Percentiles rank a stretch among this genome's conserved stretches.
phyloP scores from a whole-genome alignment of 2,113 vertebrate genomes.

The Gambusia holbrooki region DNA sequence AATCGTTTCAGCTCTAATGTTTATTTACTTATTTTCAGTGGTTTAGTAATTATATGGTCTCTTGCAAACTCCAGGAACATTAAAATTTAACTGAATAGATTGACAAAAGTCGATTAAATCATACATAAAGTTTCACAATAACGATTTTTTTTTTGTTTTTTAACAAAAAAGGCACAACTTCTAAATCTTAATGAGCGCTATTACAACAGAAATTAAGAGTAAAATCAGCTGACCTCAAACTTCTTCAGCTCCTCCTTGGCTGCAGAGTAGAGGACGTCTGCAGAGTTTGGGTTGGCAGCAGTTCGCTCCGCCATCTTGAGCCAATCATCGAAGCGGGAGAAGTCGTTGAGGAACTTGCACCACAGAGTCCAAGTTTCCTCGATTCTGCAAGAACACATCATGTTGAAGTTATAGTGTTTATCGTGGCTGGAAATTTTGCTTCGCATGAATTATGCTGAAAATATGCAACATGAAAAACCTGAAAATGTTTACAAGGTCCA shows the following conservation, averaged over 20 bases:
- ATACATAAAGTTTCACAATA: too few relatives aligned
- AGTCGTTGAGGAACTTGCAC: conserved; percentile 93
- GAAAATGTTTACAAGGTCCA: neutral
- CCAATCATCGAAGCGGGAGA: conserved; percentile 93
- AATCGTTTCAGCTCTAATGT: too few relatives aligned
- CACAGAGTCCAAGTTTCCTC: conserved; percentile 94
- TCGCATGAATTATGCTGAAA: neutral
- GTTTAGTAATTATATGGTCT: too few relatives aligned
- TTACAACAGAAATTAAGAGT: neutral
- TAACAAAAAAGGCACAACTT: too few relatives aligned
- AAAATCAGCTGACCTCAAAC: conserved; percentile 86
- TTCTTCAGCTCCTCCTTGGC: conserved; percentile 95
- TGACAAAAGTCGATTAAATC: too few relatives aligned
- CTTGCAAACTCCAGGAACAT: too few relatives aligned
- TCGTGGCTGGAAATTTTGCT: neutral
- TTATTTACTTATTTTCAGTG: too few relatives aligned
- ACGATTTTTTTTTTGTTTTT: too few relatives aligned
- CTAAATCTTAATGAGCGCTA: too few relatives aligned
- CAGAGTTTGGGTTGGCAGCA: conserved; percentile 88
- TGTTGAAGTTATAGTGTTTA: neutral
- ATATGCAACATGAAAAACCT: neutral
- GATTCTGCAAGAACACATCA: conserved; percentile 78
- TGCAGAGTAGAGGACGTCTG: conserved; percentile 85
- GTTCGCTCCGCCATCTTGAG: conserved; percentile 85
- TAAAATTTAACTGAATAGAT: too few relatives aligned